A percentile compares a stretch with the other conserved stretches of the same genome.
These are phyloP conservation scores for Strigops habroptila DNA, from an alignment of 2,113 vertebrate genomes.

Conservation along the genomic window DNA sequence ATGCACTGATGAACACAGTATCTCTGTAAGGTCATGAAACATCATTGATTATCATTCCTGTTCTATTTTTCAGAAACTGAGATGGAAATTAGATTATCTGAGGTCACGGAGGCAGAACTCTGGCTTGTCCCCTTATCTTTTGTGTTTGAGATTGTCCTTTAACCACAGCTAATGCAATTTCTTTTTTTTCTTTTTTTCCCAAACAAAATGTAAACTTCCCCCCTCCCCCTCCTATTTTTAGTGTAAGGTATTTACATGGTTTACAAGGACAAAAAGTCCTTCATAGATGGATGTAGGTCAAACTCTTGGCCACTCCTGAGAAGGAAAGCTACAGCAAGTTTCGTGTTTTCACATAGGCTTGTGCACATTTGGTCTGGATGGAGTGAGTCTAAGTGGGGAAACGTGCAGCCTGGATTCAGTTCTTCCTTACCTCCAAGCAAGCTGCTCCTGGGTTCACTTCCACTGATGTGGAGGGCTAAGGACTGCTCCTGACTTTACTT, in stretches of 20 bases:
- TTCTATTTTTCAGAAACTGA: conserved; percentile 14
- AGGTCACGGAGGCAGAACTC: neutral
- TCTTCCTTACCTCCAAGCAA: neutral
- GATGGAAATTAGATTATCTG: conserved; percentile 31
- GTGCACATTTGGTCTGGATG: neutral
- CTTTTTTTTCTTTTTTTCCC: neutral
- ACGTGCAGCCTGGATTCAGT: neutral
- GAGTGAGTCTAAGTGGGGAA: neutral
- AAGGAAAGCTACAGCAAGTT: neutral
- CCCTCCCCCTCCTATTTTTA: neutral
- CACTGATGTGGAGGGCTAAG: neutral
- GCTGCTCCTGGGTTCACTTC: neutral
- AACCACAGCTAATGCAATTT: neutral
- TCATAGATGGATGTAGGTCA: neutral
- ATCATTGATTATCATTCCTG: conserved; percentile 13
- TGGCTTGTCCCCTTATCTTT: neutral
- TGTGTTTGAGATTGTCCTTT: neutral
- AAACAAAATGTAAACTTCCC: neutral
- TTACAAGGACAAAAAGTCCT: neutral
- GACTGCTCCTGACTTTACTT: neutral
- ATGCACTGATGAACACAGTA: neutral
- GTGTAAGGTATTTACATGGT: neutral
- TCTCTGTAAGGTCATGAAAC: conserved; percentile 30
- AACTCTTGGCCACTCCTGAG: neutral
- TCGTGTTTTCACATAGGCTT: neutral